Evolutionary conservation across 2,797 vertebrate species (phyloP), one percentile per base, ranked within the genome.

Genomic region (Notoglanidium macrostoma): DNA sequence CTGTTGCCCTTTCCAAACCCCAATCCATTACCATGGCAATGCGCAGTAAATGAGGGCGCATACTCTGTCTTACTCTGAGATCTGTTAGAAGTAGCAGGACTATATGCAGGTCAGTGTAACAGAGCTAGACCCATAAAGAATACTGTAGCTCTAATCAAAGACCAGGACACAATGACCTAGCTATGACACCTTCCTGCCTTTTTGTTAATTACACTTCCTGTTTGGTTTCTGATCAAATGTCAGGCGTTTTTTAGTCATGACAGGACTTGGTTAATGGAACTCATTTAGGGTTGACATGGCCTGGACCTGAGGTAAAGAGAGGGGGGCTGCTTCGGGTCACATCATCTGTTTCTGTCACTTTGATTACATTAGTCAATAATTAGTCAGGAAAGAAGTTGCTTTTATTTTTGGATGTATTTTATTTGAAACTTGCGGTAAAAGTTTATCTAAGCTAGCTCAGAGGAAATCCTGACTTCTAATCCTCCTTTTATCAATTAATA

Each of bases 121-220:
- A 90, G 92, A 91, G 67, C 89, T 83, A 83, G 76, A 77, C 92
- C 92, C 92, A 93, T 94, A 94, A 94, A 91, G 89, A 85, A 51
- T 80, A 85, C 87, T 35, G 35, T 29, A 85, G 76, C 89, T 91
- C 92, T 91, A 95, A 94, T 65, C 87, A 92, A 92, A 93, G 92
- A 87, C 83, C 21, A 85, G 74, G 57, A 78, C 5, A 89, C 74
- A 86, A 88, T 94, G 93, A 94, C 93, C 94, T 89, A 83, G 65
- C 90, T 91, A 89, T 93, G 94, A 93, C 93, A 94, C 93, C 88
- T 92, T 89, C 84, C 90, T 92, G 91, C 92, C 91, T 93, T 91
- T 84, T 92, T 92, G 94, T 94, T 95, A 94, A 95, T 95, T 95
- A 90, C 91, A 89, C 91, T 95, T 95, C 95, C 94, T 95, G 93